Base-by-base conservation (phyloP, 2,888 invertebrate genomes). In the Oligia latruncula region DNA sequence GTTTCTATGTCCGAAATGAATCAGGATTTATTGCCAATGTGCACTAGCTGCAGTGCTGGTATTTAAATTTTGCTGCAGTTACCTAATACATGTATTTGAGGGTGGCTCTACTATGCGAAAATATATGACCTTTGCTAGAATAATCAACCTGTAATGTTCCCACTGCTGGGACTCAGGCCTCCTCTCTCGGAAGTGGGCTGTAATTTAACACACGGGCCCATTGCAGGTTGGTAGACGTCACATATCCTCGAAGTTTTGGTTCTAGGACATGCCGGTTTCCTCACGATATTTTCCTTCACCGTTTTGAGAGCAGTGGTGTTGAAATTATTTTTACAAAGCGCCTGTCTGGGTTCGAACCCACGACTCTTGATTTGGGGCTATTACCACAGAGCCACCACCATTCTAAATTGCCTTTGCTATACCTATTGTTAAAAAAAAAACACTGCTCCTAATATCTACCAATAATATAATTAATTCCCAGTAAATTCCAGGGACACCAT, bases 1-100 rank as follows among this genome's bases (percentile, higher is more conserved):
- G 46, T 66, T 46, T 15, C 71, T 52, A 77, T 49, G 17, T 55
- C 55, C 20, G 55, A 55, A 83, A 83, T 62, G 20, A 67, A 75
- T 49, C 23, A 4, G 52, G 55, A 80, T 82, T 82, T 62, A 46
- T 74, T 52, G 20, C 17, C 58, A 20, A 66, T 43, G 58, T 17
- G 49, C 46, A 66, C 5, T 20, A 11, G 23, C 46, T 17, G 29
- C n/a, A 66, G 9, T 20, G 6, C 8, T 77, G 29, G 43, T 52
- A 35, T 76, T 65, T 52, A 67, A 60, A 58, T 71, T 11, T 58
- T 40, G 11, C 20, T 65, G 20, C 13, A 40, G 17, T 13, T 52
- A 67, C n/a, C 5, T n/a, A 11, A 9, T 58, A n/a, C 46, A 43
- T 46, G 15, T 62, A 71, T 29, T 11, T 23, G 13, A 46, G 23